Evolutionary conservation across 2,113 vertebrate genomes (phyloP), one percentile per base, ranked within the genome.

Genomic region (Eleginops maclovinus): DNA sequence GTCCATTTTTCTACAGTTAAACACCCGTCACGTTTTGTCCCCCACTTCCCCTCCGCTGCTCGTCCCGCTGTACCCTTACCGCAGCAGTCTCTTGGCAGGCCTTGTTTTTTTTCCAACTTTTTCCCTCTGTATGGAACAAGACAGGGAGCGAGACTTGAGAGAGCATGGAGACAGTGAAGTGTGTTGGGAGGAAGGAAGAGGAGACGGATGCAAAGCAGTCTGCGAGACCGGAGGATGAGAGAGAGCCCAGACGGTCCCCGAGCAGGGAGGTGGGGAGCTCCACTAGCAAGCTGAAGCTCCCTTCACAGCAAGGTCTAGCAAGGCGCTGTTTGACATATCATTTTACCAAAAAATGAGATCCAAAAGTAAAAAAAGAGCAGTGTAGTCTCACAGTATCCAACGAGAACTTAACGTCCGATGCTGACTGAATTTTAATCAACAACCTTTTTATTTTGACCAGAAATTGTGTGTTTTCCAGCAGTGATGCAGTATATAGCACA

Each of bases 121-220:
- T 55, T 47, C 65, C n/a, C n/a, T 78, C 74, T 50, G 78, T 51
- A 9, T 21, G 54, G 46, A 87, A 81, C 64, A 71, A 82, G 78
- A 73, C 47, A 9, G 68, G 46, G 76, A 81, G 64, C 4, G 65
- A 86, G 63, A 86, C 70, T 19, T 68, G 73, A 79, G 79, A 77
- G 79, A 61, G 53, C 78, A 41, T 68, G 50, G 5, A 72, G 75
- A 73, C 75, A 72, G 82, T 43, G 62, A 72, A 72, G 88, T 56
- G 71, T 58, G 62, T 64, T 74, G 86, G 81, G 85, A 80, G 77
- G 67, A 72, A 82, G 75, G 62, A 86, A 87, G 74, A 77, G 75
- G 69, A 84, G 81, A 88, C 40, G 77, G 84, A 88, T 88, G 91
- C 79, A 85, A 89, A 91, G 63, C 84, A 87, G 86, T 51, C 87